A percentile compares a stretch with the other conserved stretches of the same genome.
phyloP scores from a whole-genome alignment of 2,888 invertebrate species.

The Buathra laborator region DNA sequence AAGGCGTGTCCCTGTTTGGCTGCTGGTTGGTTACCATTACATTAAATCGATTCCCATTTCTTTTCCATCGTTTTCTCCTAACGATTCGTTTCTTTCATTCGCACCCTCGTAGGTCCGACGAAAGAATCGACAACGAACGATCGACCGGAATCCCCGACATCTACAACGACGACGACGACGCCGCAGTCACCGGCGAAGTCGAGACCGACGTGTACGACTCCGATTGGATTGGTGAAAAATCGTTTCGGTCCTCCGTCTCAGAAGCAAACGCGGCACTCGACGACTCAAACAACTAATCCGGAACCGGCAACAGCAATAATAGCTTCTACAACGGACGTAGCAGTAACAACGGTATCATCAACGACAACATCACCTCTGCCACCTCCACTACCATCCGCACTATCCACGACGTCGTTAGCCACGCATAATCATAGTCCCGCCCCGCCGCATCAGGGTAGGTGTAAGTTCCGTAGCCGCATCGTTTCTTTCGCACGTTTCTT shows the following conservation, averaged over 20 bases:
- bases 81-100: neutral
- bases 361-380: neutral
- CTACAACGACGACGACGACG: constrained; percentile 57
- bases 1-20: constrained; percentile 77
- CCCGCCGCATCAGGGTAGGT: constrained; percentile 78
- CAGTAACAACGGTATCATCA: neutral
- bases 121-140: constrained; percentile 50
- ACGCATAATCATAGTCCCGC: constrained; percentile 77
- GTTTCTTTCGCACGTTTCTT: constrained; percentile 43
- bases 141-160: constrained; percentile 56
- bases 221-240: neutral
- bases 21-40: constrained; percentile 39
- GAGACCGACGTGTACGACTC: neutral
- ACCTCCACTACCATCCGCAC: constrained; percentile 3
- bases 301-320: neutral
- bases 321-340: neutral
- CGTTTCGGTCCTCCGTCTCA: constrained; percentile 71
- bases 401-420: constrained; percentile 69
- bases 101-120: constrained; percentile 21
- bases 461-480: constrained; percentile 65
- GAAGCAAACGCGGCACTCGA: constrained; percentile 82
- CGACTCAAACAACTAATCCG: constrained; percentile 79
- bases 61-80: neutral
- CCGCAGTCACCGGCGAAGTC: constrained; percentile 14
- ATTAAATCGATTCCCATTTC: neutral